Evolutionary conservation across 2,797 vertebrate genomes (phyloP), one percentile per base, ranked within the genome.

Genomic region (Enteromius argenteus): DNA sequence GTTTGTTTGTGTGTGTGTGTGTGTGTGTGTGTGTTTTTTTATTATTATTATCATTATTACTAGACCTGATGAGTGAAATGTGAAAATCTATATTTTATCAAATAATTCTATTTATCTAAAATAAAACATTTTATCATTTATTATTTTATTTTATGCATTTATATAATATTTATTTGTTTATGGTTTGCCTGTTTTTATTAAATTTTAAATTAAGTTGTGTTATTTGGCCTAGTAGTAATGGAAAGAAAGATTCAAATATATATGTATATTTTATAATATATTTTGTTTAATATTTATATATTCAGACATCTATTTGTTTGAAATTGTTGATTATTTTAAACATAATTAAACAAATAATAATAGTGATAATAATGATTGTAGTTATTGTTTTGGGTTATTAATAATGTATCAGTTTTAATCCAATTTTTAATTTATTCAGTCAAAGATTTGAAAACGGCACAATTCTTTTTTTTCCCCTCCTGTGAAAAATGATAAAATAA

Each of bases 401-500:
- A 49, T 21, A 42, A 13, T 13, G 21, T 19, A 17, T 39, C 37
- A 11, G 9, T 42, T 37, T 27, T 17, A 39, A 79, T 66, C 14
- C 0, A 53, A 56, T 10, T n/a, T 67, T 67, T 37, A 21, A 37
- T 51, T 35, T 32, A 23, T 13, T 37, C 58, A 79, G 64, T 79
- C 15, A 49, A 35, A 75, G 35, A 64, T 49, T 37, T 79, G 27
- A 5, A 77, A 30, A 73, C 4, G 1, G 30, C 5, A 11, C 23
- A 23, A 74, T 42, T 62, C 8, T 14, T 87, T 68, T 81, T 49
- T 78, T n/a, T n/a, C 17, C 44, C 30, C 42, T 85, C 39, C 75
- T 21, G 53, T 62, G 67, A 71, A 79, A 79, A 85, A 67, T 15
- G 6, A 58, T 68, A 75, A 79, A 75, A 85, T 82, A 71, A 53